Conservation (phyloP, 2,113 vertebrate species). For the Bos indicus region DNA sequence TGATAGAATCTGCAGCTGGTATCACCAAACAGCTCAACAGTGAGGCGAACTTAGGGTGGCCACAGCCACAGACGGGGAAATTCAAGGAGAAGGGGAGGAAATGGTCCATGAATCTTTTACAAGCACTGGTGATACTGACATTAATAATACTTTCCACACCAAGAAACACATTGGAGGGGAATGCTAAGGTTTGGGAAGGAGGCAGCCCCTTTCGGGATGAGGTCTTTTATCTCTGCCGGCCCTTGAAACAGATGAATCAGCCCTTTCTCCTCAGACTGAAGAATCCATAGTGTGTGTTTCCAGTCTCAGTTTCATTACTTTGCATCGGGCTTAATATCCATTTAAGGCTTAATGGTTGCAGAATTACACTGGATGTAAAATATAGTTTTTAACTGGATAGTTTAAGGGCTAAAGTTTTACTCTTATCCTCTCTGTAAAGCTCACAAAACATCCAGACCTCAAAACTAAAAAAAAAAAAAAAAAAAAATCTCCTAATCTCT, state of each 20-base stretch:
- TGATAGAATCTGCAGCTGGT: neutral
- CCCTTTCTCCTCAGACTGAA: neutral
- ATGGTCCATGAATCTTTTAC: slow-evolving; percentile 59
- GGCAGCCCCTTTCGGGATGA: neutral
- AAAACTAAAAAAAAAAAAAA: neutral
- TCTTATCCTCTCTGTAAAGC: slow-evolving; percentile 44
- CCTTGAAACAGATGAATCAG: slow-evolving; percentile 57
- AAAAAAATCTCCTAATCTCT: neutral
- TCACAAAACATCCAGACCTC: slow-evolving; percentile 3
- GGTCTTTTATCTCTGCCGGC: slow-evolving; percentile 59
- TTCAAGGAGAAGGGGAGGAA: neutral
- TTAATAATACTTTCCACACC: slow-evolving; percentile 33
- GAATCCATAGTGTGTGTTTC: neutral
- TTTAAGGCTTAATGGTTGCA: slow-evolving; percentile 38
- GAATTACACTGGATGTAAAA: slow-evolving; percentile 32
- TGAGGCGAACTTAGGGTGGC: neutral
- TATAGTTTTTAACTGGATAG: slow-evolving; percentile 26
- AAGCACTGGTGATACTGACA: slow-evolving; percentile 17
- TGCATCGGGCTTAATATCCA: slow-evolving; percentile 39
- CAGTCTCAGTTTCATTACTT: slow-evolving; percentile 29
- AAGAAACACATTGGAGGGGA: neutral
- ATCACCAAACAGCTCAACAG: neutral
- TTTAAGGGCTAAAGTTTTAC: slow-evolving; percentile 44
- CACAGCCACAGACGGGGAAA: neutral
- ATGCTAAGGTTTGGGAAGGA: neutral